Conservation (phyloP, 2,113 vertebrate species). For the Seriola quinqueradiata region DNA sequence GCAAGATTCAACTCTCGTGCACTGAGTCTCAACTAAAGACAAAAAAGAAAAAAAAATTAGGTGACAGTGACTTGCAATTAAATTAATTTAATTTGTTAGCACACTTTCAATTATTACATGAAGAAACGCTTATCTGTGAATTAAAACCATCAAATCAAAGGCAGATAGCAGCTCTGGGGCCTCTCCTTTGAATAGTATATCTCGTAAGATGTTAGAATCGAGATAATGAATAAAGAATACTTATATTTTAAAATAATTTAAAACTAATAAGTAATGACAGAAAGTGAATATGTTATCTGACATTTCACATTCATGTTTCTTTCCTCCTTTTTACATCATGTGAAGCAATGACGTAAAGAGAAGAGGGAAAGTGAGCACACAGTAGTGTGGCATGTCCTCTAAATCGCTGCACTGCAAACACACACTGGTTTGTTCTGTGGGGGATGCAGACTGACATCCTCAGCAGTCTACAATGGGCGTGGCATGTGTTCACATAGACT, state of each 20-base stretch:
- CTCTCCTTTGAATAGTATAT: neutral
- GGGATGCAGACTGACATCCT: neutral
- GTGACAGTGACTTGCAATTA: neutral
- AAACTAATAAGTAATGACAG: neutral
- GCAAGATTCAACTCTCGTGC: neutral
- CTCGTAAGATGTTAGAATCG: neutral
- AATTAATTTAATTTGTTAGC: neutral
- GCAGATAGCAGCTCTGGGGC: neutral
- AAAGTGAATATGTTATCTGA: neutral
- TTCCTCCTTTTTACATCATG: too few species aligned
- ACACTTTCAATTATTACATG: neutral
- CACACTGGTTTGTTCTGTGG: neutral
- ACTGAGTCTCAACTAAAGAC: neutral
- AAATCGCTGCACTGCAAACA: neutral
- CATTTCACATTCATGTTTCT: too few species aligned
- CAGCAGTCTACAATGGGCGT: neutral
- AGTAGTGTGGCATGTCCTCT: neutral
- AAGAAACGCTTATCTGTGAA: neutral
- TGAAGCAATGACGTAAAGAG: neutral
- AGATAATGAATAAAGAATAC: neutral
- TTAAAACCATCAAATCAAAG: neutral
- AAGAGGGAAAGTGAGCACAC: neutral
- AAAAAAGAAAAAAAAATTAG: neutral
- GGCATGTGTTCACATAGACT: neutral
- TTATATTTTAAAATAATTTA: neutral